Evolutionary conservation across 1,140 invertebrate species (phyloP), one percentile per base, ranked within the genome.

Genomic region (Acromyrmex charruanus): DNA sequence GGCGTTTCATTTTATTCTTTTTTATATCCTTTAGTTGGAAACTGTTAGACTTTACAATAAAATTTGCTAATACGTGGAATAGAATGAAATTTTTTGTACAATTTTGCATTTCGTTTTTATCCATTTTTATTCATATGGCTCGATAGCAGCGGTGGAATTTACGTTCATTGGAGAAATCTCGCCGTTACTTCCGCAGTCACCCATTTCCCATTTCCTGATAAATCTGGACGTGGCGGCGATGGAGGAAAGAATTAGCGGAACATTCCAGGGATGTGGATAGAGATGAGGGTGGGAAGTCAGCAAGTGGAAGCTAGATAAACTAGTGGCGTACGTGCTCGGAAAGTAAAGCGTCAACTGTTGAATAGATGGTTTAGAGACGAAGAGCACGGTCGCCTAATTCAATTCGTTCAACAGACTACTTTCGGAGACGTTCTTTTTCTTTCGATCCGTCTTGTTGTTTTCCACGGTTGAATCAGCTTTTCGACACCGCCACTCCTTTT

Each of bases 301-400:
- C 16, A 39, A 12, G 72, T 51, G 39, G 18, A 65, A 75, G 89
- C 14, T 68, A 89, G 79, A 91, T 88, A 89, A 89, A 93, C 88
- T 90, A 79, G 63, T n/a, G 86, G 55, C 61, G 87, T 85, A 89
- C 90, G 93, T 94, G 93, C 90, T 77, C 77, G 87, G 92, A 86
- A 90, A 85, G 58, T 88, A 59, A 71, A 93, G 77, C 80, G 89
- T 91, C 89, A 93, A 93, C 93, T 93, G 93, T 93, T 93, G 93
- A 94, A 94, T 94, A 90, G 88, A 91, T 88, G 77, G 88, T 82
- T 90, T 87, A 65, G 90, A 85, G 77, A 93, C 91, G 90, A 91
- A 91, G 91, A 93, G 91, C 92, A 92, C 91, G 89, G 71, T 51
- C 89, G 79, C 68, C 89, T 93, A 93, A 94, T 93, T 94, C 91